These are phyloP conservation scores for Mormyrus iriodes DNA, from an alignment of 2,113 vertebrate species.

Conservation along the genomic window DNA sequence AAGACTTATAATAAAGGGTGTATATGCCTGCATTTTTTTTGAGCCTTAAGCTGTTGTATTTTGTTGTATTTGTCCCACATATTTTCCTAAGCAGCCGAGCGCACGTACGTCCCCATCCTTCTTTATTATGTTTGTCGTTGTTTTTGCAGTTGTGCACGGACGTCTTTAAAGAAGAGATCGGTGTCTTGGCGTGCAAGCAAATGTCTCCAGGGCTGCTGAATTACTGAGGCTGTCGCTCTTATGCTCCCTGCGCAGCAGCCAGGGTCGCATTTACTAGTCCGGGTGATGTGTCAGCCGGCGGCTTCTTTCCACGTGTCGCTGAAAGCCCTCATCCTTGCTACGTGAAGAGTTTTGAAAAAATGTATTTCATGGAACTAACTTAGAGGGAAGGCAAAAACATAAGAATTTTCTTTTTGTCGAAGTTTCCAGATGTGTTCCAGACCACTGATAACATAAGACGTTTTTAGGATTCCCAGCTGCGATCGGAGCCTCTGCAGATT, in stretches of 20 bases:
- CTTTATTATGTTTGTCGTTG: background rate
- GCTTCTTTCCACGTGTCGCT: background rate
- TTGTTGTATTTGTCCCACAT: conserved; percentile 37
- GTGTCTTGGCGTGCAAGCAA: background rate
- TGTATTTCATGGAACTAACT: background rate
- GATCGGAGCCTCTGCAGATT: background rate
- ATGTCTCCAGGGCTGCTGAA: background rate
- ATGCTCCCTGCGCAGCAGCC: too few species aligned
- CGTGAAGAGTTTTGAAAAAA: background rate
- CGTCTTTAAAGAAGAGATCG: background rate
- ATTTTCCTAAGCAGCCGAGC: conserved; percentile 32
- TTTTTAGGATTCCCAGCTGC: background rate
- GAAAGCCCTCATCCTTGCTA: background rate
- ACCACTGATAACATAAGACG: background rate
- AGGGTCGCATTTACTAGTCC: background rate
- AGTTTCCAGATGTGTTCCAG: background rate
- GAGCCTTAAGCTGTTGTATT: background rate
- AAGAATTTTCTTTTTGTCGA: background rate
- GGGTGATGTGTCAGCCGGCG: background rate
- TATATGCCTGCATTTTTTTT: background rate
- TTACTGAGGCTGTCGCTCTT: background rate
- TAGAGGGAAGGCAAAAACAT: background rate
- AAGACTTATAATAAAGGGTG: background rate
- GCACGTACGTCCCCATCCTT: background rate
- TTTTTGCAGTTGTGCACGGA: background rate